Base-by-base conservation (phyloP, 2,113 vertebrate genomes). In the Cavia porcellus region DNA sequence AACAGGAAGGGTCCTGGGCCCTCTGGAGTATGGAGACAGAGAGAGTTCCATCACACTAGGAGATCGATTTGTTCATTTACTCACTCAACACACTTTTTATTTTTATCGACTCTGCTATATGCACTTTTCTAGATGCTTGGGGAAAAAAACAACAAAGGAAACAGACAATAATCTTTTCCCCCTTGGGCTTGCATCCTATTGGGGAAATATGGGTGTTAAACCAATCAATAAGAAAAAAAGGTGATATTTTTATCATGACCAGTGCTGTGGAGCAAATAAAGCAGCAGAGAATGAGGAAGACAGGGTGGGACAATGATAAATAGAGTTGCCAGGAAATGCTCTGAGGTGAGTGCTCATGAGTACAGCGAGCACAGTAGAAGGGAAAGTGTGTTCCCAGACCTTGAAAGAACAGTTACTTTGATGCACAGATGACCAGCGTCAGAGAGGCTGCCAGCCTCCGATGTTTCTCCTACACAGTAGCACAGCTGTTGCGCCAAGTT, bases 281-380 rank as follows among this genome's bases (percentile, higher is more conserved):
- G 66, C 45, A 3, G 14, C 3, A 22, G 20, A 0, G 57, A 3
- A 0, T 19, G 4, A 14, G 62, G 62, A 47, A 17, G 0, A 1
- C 9, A 70, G 91, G 42, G 3, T 45, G 17, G 47, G 3, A 4
- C 13, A 8, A 2, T 2, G 0, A 2, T 64, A 22, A 10, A 35
- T 0, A 1, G 66, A 70, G 25, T 0, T 50, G 20, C 62, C 68
- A n/a, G 59, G 35, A n/a, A 55, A 87, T 52, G 52, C 79, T 45
- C 28, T 45, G 52, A 70, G 62, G 28, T 4, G 24, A 35, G 32
- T 15, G 77, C 24, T 86, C 28, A 7, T 0, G 14, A 8, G 5
- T 38, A 24, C 28, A 61, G 85, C 0, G 14, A 8, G 5, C 45
- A 24, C 28, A 61, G 85, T 57, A 81, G n/a, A 64, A 22, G 74